A percentile compares a stretch with the other conserved stretches of the same genome.
Conservation (phyloP, 2,113 vertebrate species). For the Nothocercus julius region DNA sequence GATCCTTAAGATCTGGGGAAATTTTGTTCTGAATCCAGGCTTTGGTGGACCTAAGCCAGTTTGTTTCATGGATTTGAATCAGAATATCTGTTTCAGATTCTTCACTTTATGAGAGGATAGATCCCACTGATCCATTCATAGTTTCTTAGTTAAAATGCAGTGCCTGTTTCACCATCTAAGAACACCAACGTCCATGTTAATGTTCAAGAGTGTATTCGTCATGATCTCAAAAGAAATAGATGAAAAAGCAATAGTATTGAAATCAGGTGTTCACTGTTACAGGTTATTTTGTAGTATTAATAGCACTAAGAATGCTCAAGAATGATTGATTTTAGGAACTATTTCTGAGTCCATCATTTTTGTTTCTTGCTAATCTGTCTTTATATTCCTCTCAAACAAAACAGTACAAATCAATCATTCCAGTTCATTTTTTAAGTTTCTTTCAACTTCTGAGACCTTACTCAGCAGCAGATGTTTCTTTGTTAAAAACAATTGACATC, state of each 20-base stretch:
- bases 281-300: neutral
- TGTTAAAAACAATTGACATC: slow-evolving; percentile 4
- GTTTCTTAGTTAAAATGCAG: neutral
- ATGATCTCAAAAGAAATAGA: neutral
- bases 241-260: neutral
- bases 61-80: neutral
- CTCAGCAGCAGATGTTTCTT: neutral
- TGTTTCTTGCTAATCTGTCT: neutral
- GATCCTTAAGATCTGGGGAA: neutral
- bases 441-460: neutral
- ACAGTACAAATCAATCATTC: neutral
- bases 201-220: neutral
- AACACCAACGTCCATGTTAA: neutral
- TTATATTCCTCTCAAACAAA: slow-evolving; percentile 43
- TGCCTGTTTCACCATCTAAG: neutral
- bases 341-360: neutral
- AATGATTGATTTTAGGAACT: neutral
- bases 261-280: neutral
- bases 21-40: neutral
- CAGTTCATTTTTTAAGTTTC: neutral
- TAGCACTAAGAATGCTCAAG: neutral
- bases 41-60: neutral
- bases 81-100: neutral
- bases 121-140: neutral
- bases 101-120: neutral